Evolutionary conservation across 2,113 vertebrate genomes (phyloP), one percentile per base, ranked within the genome.

Genomic region (Nematolebias whitei): DNA sequence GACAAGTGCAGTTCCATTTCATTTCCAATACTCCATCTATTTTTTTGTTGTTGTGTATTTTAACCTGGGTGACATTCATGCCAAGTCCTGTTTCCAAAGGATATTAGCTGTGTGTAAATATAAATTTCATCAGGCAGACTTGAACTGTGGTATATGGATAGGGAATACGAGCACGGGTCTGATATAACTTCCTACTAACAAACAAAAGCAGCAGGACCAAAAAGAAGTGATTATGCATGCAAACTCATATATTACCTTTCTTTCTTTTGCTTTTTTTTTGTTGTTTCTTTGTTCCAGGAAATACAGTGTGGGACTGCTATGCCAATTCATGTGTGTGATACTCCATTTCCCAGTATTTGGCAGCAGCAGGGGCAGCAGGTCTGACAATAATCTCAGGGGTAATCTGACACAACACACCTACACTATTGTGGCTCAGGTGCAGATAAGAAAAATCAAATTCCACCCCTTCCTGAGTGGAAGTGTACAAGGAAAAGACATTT

Each of bases 371-470:
- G n/a, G 67, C 51, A 52, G 74, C 63, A 76, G 63, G 56, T 55
- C 45, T 68, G 58, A 66, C 2, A 16, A 61, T 71, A 87, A 84
- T 87, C 79, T 85, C 74, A 57, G 16, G 10, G 19, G 83, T 85
- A 87, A 85, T 88, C 85, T 76, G 71, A 84, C 54, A 82, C 74
- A 66, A 65, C 61, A 82, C 79, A 88, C 72, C 76, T 80, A 80
- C 26, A 49, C 80, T 71, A 72, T 83, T 83, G 79, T 82, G 39
- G 35, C 59, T 35, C 49, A 68, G 65, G 59, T 40, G 52, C 15
- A 52, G 26, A 71, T n/a, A 53, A 67, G 61, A 4, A 61, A 71
- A 76, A 55, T 65, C 60, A 52, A 29, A 57, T 67, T 74, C 43
- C 58, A 43, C 12, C 16, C 19, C 12, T 65, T 74, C 29, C 52